A percentile compares a stretch with the other conserved stretches of the same genome.
Evolutionary conservation across 1,140 invertebrate genomes (phyloP).

Genomic region (Ceratitis capitata): DNA sequence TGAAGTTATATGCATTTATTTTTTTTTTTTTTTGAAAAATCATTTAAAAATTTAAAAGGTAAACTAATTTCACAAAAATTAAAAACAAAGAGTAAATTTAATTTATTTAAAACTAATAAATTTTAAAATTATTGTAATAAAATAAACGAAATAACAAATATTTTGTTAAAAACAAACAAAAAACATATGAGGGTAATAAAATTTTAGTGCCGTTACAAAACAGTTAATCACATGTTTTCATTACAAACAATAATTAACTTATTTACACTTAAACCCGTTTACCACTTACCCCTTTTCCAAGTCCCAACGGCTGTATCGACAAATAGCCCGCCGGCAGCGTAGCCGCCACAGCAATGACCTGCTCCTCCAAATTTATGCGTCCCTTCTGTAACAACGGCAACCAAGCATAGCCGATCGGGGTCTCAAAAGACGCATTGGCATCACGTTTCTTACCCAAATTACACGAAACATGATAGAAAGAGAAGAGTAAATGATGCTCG

Average conservation of each 20-base stretch:
- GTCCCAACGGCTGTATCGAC: constrained; percentile 85
- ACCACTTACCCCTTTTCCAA: constrained; percentile 85
- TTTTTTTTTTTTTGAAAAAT: too few relatives aligned
- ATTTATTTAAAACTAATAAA: too few relatives aligned
- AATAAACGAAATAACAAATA: not conserved
- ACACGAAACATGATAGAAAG: constrained; percentile 89
- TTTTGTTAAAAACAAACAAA: not conserved
- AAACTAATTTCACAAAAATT: too few relatives aligned
- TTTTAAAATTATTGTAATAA: too few relatives aligned
- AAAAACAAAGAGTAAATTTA: too few relatives aligned
- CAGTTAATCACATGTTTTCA: not conserved
- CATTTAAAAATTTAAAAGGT: too few relatives aligned
- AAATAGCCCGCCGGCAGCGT: constrained; percentile 88
- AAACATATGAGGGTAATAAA: too few relatives aligned
- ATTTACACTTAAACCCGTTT: not conserved
- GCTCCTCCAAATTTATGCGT: constrained; percentile 81
- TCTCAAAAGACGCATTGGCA: constrained; percentile 75
- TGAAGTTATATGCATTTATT: too few relatives aligned
- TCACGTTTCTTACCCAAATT: constrained; percentile 86
- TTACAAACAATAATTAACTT: too few relatives aligned
- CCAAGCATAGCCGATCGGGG: constrained; percentile 92
- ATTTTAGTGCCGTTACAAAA: not conserved
- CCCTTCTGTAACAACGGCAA: constrained; percentile 83
- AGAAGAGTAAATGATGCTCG: constrained; percentile 87
- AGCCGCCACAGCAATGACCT: constrained; percentile 83